phyloP scores from a whole-genome alignment of 2,888 invertebrate genomes.

The Brachyopa scutellaris region DNA sequence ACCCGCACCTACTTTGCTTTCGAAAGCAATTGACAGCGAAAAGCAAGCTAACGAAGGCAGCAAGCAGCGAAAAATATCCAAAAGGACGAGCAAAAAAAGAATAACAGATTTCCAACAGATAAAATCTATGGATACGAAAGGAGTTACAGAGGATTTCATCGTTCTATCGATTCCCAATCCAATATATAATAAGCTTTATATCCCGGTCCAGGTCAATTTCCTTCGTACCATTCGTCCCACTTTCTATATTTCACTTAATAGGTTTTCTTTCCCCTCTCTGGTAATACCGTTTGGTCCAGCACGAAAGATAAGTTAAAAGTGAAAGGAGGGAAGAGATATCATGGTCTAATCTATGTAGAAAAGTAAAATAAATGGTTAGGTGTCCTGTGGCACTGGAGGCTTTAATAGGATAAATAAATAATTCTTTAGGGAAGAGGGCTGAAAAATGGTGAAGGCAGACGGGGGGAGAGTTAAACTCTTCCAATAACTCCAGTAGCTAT shows the following conservation, averaged over 20 bases:
- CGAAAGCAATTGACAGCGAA: constrained; percentile 16
- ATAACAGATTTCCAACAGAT: constrained; percentile 61
- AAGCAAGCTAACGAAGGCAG: constrained; percentile 9
- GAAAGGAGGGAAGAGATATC: constrained; percentile 10
- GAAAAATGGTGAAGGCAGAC: neutral
- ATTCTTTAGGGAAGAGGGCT: neutral
- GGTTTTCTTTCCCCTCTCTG: constrained; percentile 27
- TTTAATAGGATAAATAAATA: constrained; percentile 55
- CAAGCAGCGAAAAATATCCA: neutral
- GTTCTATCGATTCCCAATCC: constrained; percentile 68
- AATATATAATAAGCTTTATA: constrained; percentile 67
- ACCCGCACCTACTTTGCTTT: neutral
- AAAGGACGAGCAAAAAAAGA: constrained; percentile 21
- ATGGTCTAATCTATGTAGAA: constrained; percentile 19
- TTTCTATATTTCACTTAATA: constrained; percentile 46
- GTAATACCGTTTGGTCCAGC: constrained; percentile 29
- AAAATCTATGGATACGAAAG: constrained; percentile 50
- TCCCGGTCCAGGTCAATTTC: constrained; percentile 55
- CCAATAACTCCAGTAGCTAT: constrained; percentile 28
- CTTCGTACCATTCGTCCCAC: neutral
- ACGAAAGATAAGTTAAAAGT: constrained; percentile 15
- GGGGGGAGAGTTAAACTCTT: constrained; percentile 3
- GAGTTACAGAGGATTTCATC: constrained; percentile 58
- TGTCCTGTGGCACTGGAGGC: constrained; percentile 2
- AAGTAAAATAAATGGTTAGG: constrained; percentile 44